A percentile compares a stretch with the other conserved stretches of the same genome.
phyloP scores from a whole-genome alignment of 2,797 vertebrate species.

The Enteromius anoplus region DNA sequence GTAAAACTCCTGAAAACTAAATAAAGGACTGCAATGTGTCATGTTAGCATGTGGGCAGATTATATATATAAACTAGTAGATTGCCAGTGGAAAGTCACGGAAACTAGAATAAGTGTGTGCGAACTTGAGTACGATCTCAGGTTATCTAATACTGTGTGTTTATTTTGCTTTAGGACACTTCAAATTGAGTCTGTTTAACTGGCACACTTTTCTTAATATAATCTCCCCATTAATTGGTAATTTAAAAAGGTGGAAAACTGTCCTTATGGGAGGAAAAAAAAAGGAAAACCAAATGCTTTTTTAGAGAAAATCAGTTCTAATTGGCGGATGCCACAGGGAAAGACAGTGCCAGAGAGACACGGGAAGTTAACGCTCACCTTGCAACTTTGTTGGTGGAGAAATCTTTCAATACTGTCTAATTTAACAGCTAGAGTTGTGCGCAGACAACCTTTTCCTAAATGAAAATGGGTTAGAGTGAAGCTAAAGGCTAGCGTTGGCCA shows the following conservation, averaged over 20 bases:
- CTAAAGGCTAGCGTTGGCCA: conserved; percentile 31
- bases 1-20: background rate
- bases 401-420: conserved; percentile 20
- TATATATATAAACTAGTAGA: background rate
- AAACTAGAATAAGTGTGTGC: conserved; percentile 3
- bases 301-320: conserved; percentile 14
- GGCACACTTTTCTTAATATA: conserved; percentile 26
- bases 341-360: conserved; percentile 56
- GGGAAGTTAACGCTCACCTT: conserved; percentile 58
- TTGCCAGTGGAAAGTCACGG: background rate
- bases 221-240: conserved; percentile 21
- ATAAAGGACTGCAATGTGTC: background rate
- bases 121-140: background rate
- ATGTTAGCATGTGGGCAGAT: background rate
- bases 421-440: conserved; percentile 16
- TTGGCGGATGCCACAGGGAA: conserved; percentile 18
- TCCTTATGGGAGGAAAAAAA: conserved; percentile 18
- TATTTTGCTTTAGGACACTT: conserved; percentile 22
- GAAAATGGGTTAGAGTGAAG: conserved; percentile 39
- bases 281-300: conserved; percentile 8
- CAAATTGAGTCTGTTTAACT: conserved; percentile 18
- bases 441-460: conserved; percentile 39
- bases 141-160: conserved; percentile 2
- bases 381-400: conserved; percentile 36
- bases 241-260: conserved; percentile 20